Base-by-base conservation (phyloP, 2,797 vertebrate genomes). In the Ataeniobius toweri region DNA sequence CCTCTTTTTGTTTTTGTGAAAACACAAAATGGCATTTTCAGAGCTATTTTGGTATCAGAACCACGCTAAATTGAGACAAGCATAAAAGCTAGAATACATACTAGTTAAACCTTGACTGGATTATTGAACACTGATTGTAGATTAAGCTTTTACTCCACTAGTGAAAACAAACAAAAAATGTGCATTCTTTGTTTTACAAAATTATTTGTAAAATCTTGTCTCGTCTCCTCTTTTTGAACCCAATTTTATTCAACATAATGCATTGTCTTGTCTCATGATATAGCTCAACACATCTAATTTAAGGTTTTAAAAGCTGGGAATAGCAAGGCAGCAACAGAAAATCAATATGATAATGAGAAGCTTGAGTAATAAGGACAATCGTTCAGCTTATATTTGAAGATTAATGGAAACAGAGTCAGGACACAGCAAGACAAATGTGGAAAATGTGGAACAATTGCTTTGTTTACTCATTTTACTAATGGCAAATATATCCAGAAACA, bases 361-460 rank as follows among this genome's bases (percentile, higher is more conserved):
- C 86, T 89, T 96, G 83, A 94, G 95, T 81, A 93, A 95, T 78
- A 95, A 95, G 7, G 92, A 97, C 20, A 44, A 12, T 12, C 5
- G 20, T 31, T 36, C 36, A 67, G 36, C 31, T 67, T 12, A 41
- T 18, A 41, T 67, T 41, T 41, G 18, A 39, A 67, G 20, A 67
- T 9, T 39, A 24, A 41, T 41, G 22, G 3, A 51, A 51, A 51
- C 13, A 51, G 50, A 51, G 44, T 46, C 44, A 46, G 44, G 44
- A 46, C 44, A 46, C 6, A 46, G 44, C 44, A 51, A 18, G 50
- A 51, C 16, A 18, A 4, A 51, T 51, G 13, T 51, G 3, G 16
- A 51, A 12, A 51, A 51, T 48, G 46, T 48, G 46, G 13, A 48
- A 48, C 9, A 14, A 48, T 10, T 48, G 46, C 13, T 14, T 48